Conservation (phyloP, 2,113 vertebrate species). For the Nettapus auritus region DNA sequence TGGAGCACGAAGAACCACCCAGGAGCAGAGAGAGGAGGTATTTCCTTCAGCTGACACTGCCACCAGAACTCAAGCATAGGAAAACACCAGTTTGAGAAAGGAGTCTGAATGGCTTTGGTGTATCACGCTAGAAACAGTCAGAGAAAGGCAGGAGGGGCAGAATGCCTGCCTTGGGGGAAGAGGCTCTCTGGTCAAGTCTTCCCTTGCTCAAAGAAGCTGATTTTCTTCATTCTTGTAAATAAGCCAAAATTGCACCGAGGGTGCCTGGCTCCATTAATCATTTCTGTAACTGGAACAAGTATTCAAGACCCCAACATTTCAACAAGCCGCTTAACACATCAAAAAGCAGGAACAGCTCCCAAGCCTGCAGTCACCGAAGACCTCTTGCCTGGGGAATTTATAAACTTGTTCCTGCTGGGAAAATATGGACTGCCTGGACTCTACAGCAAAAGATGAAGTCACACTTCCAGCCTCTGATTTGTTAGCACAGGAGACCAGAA, state of each 20-base stretch:
- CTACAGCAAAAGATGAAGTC: neutral
- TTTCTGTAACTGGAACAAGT: neutral
- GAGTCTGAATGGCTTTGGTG: neutral
- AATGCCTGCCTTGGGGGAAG: fast-evolving
- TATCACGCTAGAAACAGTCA: neutral
- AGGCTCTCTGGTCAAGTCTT: neutral
- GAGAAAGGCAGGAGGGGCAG: neutral
- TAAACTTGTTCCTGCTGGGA: neutral
- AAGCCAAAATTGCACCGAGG: neutral
- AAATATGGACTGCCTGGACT: neutral
- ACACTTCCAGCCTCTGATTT: neutral
- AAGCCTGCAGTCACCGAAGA: neutral
- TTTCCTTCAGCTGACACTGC: neutral
- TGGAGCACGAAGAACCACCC: neutral
- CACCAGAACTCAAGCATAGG: neutral
- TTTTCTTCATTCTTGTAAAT: neutral
- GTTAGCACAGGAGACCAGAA: neutral
- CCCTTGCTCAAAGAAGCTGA: neutral
- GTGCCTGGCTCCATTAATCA: neutral
- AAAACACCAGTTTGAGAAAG: neutral
- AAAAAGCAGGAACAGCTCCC: neutral
- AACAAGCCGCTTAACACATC: neutral
- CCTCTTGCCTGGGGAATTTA: neutral
- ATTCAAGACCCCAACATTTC: neutral
- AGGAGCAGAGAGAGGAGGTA: neutral